Conservation (phyloP, 2,888 invertebrate species). For the Frankliniella intonsa region DNA sequence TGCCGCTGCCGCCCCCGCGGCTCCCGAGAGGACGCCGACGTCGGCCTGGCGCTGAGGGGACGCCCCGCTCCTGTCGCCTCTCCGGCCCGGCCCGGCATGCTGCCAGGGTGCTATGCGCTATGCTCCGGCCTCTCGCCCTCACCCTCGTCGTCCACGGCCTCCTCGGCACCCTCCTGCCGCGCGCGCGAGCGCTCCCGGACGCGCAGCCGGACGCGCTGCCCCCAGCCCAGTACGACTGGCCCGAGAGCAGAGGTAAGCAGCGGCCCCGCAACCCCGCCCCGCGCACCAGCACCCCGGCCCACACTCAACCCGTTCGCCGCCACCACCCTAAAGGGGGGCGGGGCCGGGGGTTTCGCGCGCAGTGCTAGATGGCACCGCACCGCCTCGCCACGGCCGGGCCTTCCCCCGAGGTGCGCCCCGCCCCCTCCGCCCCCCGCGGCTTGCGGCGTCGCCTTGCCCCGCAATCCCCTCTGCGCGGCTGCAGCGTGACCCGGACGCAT, state of each 20-base stretch:
- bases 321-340: too few species aligned
- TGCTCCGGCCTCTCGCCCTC: neutral
- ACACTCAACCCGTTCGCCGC: too few species aligned
- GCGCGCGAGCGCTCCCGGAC: neutral
- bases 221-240: slow-evolving; percentile 9
- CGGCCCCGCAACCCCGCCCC: neutral
- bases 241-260: neutral
- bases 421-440: too few species aligned
- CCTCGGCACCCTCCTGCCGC: neutral
- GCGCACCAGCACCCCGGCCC: too few species aligned
- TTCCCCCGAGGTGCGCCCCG: too few species aligned
- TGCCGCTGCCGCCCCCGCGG: neutral
- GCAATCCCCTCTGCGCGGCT: too few species aligned
- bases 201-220: too few species aligned
- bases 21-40: neutral
- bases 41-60: neutral
- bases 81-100: neutral
- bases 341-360: too few species aligned
- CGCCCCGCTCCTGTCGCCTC: neutral
- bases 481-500: slow-evolving; percentile 1
- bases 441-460: too few species aligned
- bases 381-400: too few species aligned
- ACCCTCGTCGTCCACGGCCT: neutral
- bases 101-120: neutral
- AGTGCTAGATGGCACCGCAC: too few species aligned